Evolutionary conservation across 2,113 vertebrate genomes (phyloP), one percentile per base, ranked within the genome.

Genomic region (Hiodon alosoides): DNA sequence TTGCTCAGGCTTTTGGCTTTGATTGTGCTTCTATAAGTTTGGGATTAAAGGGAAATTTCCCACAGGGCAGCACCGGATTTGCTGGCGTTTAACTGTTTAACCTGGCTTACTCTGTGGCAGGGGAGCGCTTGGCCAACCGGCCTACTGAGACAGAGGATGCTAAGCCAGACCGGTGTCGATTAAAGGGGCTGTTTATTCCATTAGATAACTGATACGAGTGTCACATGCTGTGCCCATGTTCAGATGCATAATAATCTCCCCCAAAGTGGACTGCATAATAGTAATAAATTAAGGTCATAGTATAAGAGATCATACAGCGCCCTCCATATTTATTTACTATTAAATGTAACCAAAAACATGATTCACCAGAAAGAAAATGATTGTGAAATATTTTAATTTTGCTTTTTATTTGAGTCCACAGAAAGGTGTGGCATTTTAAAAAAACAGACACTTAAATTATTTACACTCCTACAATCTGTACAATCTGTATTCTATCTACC

Each of bases 41-140:
- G 76, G 97, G 97, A 98, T 98, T 99, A 99, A 95, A 98, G 94
- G 93, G 94, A 97, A 97, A 99, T 99, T 99, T 99, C 97, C 96
- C 97, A 98, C 95, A 95, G 97, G 97, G 96, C 94, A 94, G 93
- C 92, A 93, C 91, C 92, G 97, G 97, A 98, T 99, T 98, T 98
- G 94, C 93, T 93, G 94, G 90, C 93, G 93, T 98, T 99, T 98
- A 99, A 94, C 95, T 96, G 95, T 97, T 98, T 98, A 98, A 99
- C 95, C 96, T 97, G 95, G 93, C 92, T 96, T 87, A 89, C 93
- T 94, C 93, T 93, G 89, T 92, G 90, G 92, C 93, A 92, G 90
- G 89, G 90, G 92, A 92, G 91, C 90, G 88, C 92, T 91, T 91
- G 95, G 95, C 94, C 95, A 96, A 85, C 92, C 88, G 90, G 93